Conservation (phyloP, 2,888 invertebrate genomes). For the Hofmannophila pseudospretella region DNA sequence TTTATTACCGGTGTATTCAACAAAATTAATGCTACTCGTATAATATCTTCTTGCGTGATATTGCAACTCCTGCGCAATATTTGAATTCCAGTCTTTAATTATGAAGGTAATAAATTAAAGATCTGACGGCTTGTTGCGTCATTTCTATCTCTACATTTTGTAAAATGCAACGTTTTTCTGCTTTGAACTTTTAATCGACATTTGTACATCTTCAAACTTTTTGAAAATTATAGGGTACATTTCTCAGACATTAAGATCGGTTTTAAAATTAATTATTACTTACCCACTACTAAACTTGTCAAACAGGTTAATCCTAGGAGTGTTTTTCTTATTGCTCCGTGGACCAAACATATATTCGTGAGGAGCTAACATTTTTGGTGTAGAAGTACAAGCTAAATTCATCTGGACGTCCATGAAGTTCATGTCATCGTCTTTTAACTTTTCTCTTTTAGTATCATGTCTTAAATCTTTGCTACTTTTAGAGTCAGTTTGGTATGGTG, state of each 20-base stretch:
- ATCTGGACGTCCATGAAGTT: conserved; percentile 62
- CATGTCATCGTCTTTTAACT: conserved; percentile 61
- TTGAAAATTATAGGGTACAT: background rate
- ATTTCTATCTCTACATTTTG: background rate
- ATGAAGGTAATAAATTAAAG: conserved; percentile 2
- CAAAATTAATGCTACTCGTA: background rate
- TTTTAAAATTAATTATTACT: no score
- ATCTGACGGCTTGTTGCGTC: background rate
- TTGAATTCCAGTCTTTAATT: conserved; percentile 1
- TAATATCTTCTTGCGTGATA: background rate
- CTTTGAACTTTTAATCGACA: background rate
- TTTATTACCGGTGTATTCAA: background rate
- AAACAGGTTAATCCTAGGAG: conserved; percentile 52
- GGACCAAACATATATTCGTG: conserved; percentile 55
- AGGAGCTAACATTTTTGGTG: conserved; percentile 69
- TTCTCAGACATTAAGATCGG: no score
- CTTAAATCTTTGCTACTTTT: conserved; percentile 54
- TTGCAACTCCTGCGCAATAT: conserved; percentile 1
- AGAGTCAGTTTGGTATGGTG: conserved; percentile 47
- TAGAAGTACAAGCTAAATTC: conserved; percentile 67
- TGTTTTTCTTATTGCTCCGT: conserved; percentile 43
- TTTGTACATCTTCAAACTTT: no score
- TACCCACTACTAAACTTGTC: conserved; percentile 66
- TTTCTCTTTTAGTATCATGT: conserved; percentile 66
- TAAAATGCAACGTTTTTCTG: background rate